Evolutionary conservation across 2,113 vertebrate genomes (phyloP).

Genomic region (Thymallus thymallus): DNA sequence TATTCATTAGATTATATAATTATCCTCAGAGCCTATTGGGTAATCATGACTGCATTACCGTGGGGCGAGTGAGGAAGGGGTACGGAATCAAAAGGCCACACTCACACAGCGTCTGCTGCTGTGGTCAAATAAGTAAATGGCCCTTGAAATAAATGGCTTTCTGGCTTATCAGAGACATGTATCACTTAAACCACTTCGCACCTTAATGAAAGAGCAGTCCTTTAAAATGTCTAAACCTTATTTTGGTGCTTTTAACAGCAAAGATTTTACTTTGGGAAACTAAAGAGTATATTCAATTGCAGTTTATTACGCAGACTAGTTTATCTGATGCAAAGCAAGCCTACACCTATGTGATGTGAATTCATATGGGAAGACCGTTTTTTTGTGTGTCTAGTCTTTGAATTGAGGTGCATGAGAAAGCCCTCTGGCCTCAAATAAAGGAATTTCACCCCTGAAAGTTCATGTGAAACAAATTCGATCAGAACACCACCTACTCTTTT

Average conservation of each 20-base stretch:
- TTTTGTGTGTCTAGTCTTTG: conserved; percentile 18
- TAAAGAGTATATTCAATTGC: too few relatives aligned
- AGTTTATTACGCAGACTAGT: too few relatives aligned
- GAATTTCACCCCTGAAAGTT: background rate
- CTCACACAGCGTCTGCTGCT: background rate
- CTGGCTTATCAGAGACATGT: too few relatives aligned
- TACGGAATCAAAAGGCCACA: background rate
- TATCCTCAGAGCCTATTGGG: conserved; percentile 54
- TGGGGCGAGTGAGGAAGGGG: background rate
- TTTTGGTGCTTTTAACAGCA: too few relatives aligned
- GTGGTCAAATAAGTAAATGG: too few relatives aligned
- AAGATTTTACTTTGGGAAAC: too few relatives aligned
- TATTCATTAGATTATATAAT: conserved; percentile 61
- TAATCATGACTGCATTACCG: conserved; percentile 26
- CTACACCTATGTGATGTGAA: too few relatives aligned
- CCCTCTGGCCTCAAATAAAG: background rate
- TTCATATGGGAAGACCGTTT: background rate
- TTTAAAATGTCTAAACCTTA: too few relatives aligned
- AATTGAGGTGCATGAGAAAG: background rate
- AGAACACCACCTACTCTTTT: conserved; percentile 37
- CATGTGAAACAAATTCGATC: conserved; percentile 25
- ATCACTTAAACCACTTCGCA: too few relatives aligned
- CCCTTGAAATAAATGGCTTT: too few relatives aligned
- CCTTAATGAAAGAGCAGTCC: too few relatives aligned
- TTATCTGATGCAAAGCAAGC: too few relatives aligned